Conservation (phyloP, 2,888 invertebrate genomes). For the Phlogophora meticulosa region DNA sequence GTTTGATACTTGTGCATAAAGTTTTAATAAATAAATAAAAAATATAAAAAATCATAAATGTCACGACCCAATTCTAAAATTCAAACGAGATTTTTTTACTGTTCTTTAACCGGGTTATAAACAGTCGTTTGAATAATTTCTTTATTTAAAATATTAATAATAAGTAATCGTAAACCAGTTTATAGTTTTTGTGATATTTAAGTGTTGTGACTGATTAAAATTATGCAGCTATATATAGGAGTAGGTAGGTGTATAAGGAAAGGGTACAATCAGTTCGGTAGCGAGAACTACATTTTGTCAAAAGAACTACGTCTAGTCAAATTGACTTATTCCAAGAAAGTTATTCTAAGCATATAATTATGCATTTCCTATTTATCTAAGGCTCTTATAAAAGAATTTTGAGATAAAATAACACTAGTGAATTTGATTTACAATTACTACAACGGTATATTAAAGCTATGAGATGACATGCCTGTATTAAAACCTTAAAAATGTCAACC, state of each 20-base stretch:
- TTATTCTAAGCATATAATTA: too few species aligned
- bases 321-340: too few species aligned
- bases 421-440: background rate
- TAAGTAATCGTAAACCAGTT: conserved; percentile 13
- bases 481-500: background rate
- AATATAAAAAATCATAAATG: conserved; percentile 4
- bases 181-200: conserved; percentile 1
- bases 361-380: too few species aligned
- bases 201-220: background rate
- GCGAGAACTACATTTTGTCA: too few species aligned
- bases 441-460: background rate
- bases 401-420: background rate
- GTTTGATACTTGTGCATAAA: background rate
- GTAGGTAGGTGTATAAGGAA: too few species aligned
- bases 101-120: conserved; percentile 16
- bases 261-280: too few species aligned
- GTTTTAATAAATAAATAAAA: background rate
- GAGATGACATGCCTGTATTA: background rate
- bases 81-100: background rate
- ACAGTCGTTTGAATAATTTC: conserved; percentile 11
- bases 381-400: too few species aligned
- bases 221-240: too few species aligned
- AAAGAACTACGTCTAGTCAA: too few species aligned
- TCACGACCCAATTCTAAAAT: background rate
- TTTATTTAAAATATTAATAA: conserved; percentile 29